Conservation (phyloP, 2,888 invertebrate genomes). For the Timandra comae region DNA sequence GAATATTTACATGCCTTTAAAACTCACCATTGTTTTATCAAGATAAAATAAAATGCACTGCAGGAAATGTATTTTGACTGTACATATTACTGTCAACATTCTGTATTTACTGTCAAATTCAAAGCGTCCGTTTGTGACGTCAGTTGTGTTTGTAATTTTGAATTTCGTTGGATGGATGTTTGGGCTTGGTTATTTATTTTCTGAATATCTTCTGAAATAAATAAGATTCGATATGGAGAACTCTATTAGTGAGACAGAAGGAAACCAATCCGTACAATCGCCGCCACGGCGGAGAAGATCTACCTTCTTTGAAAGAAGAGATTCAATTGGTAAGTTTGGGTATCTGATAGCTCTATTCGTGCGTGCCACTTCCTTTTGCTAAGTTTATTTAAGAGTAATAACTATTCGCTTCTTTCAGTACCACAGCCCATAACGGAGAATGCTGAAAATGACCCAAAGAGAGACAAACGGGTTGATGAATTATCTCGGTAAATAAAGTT, state of each 20-base stretch:
- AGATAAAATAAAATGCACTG: too few species aligned
- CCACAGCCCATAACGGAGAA: conserved; percentile 39
- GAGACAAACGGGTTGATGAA: conserved; percentile 28
- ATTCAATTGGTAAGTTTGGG: conserved; percentile 54
- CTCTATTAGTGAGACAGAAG: conserved; percentile 41
- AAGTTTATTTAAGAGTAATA: conserved; percentile 1
- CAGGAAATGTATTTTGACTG: too few species aligned
- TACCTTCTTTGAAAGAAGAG: conserved; percentile 62
- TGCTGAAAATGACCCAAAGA: conserved; percentile 28
- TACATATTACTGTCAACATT: too few species aligned
- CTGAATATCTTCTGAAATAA: conserved; percentile 8
- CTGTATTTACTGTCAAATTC: conserved; percentile 7
- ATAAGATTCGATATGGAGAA: conserved; percentile 42
- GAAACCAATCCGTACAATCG: conserved; percentile 47
- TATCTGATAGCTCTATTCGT: too few species aligned
- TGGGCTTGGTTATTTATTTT: conserved; percentile 5
- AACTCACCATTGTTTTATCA: too few species aligned
- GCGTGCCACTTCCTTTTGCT: too few species aligned
- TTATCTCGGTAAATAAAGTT: too few species aligned
- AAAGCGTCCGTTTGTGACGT: conserved; percentile 38
- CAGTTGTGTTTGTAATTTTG: conserved; percentile 22
- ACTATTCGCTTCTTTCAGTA: conserved; percentile 32
- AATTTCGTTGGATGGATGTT: conserved; percentile 22
- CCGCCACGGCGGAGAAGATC: conserved; percentile 62
- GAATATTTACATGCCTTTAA: too few species aligned